Evolutionary conservation across 2,113 vertebrate species (phyloP).

Genomic region (Lagopus muta): DNA sequence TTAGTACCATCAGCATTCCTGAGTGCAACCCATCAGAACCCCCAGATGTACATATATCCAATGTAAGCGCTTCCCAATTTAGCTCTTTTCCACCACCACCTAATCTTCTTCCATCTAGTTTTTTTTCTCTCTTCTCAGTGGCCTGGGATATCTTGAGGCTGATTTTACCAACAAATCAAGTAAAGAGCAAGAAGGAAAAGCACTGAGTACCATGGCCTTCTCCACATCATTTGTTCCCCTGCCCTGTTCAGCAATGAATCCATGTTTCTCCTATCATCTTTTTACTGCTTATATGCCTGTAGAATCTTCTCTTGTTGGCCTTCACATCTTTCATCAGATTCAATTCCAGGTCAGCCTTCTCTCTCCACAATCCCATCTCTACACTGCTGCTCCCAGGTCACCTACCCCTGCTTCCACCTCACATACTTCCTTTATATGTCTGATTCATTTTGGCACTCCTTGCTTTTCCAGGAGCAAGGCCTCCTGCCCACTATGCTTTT

Average conservation of each 20-base stretch:
- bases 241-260: neutral
- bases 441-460: neutral
- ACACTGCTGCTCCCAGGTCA: neutral
- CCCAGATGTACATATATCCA: neutral
- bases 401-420: neutral
- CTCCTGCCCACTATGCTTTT: neutral
- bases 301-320: neutral
- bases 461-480: neutral
- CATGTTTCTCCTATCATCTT: neutral
- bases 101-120: neutral
- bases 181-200: neutral
- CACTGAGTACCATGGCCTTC: neutral
- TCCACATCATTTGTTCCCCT: neutral
- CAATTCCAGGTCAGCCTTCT: neutral
- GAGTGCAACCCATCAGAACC: neutral
- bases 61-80: neutral
- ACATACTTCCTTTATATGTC: neutral
- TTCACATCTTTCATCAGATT: neutral
- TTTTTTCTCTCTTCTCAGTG: neutral
- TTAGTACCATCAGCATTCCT: neutral
- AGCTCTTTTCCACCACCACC: neutral
- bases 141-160: neutral
- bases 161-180: neutral
- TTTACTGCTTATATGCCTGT: neutral
- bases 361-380: neutral